These are phyloP conservation scores for Pedetes capensis DNA, from an alignment of 2,113 vertebrate genomes.

Conservation along the genomic window DNA sequence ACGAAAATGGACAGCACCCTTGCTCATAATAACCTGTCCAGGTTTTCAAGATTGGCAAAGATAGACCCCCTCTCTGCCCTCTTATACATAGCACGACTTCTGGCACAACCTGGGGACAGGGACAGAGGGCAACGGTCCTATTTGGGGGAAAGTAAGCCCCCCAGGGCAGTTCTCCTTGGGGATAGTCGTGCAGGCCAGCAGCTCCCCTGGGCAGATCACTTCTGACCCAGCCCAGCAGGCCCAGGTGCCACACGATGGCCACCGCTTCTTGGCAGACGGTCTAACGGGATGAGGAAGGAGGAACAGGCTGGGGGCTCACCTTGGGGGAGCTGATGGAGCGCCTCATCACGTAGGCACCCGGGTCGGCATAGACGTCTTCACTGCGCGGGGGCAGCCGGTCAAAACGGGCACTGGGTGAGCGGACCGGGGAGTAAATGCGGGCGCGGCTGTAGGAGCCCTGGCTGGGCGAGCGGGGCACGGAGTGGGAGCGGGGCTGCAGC, in stretches of 20 bases:
- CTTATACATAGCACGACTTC: background rate
- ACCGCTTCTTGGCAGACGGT: background rate
- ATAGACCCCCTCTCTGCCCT: background rate
- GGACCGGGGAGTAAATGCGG: slow-evolving; percentile 90
- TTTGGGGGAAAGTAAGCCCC: background rate
- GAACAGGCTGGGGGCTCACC: slow-evolving; percentile 77
- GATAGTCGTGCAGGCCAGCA: background rate
- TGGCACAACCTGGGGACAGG: background rate
- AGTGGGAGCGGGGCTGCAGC: slow-evolving; percentile 94
- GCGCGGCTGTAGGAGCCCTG: slow-evolving; percentile 88
- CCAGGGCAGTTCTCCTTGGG: background rate
- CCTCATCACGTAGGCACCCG: slow-evolving; percentile 88
- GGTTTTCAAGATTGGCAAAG: background rate
- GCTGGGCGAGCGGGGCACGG: slow-evolving; percentile 93
- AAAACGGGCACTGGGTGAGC: slow-evolving; percentile 90
- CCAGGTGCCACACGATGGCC: background rate
- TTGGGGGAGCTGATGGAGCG: slow-evolving; percentile 95
- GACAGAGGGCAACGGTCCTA: background rate
- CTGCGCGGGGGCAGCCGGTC: slow-evolving; percentile 86
- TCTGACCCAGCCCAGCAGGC: background rate
- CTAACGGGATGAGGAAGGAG: background rate
- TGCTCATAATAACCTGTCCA: background rate
- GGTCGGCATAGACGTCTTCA: slow-evolving; percentile 89
- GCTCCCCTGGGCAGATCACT: background rate
- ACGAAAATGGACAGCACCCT: background rate